Percentiles rank a stretch among this genome's conserved stretches.
Evolutionary conservation across 2,113 vertebrate species (phyloP).

Genomic region (Phyllostomus discolor): DNA sequence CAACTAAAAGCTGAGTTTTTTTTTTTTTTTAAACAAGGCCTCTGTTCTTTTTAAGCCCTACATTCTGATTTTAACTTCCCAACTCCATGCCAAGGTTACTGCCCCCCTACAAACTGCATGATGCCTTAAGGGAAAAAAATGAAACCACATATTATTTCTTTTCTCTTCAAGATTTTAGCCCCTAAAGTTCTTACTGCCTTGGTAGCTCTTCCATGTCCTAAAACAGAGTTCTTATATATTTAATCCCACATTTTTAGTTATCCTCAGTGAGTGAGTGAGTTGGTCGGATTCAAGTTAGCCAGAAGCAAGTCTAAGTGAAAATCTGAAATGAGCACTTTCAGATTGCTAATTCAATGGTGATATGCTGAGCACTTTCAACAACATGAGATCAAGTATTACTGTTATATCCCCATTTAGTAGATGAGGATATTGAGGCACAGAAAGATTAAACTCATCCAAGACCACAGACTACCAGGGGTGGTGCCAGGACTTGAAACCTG

Average conservation of each 20-base stretch:
- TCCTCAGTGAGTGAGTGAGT: neutral
- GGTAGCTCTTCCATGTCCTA: neutral
- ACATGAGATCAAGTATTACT: neutral
- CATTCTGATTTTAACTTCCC: neutral
- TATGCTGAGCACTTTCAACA: neutral
- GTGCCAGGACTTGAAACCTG: neutral
- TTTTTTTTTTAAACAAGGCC: neutral
- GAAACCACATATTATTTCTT: neutral
- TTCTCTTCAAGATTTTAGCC: neutral
- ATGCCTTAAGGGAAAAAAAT: neutral
- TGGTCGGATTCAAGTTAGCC: neutral
- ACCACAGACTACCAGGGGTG: neutral
- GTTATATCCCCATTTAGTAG: neutral
- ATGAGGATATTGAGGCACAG: neutral
- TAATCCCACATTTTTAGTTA: neutral
- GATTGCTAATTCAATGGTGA: neutral
- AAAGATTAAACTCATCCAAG: neutral
- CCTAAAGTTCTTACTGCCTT: neutral
- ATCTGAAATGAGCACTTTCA: slow-evolving; percentile 2
- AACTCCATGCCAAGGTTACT: neutral
- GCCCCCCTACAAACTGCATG: neutral
- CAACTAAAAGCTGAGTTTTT: neutral
- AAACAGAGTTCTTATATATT: slow-evolving; percentile 13
- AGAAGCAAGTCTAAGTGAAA: slow-evolving; percentile 7
- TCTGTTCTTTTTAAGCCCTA: neutral